Base-by-base conservation (phyloP, 1,140 invertebrate genomes). In the Penaeus vannamei region DNA sequence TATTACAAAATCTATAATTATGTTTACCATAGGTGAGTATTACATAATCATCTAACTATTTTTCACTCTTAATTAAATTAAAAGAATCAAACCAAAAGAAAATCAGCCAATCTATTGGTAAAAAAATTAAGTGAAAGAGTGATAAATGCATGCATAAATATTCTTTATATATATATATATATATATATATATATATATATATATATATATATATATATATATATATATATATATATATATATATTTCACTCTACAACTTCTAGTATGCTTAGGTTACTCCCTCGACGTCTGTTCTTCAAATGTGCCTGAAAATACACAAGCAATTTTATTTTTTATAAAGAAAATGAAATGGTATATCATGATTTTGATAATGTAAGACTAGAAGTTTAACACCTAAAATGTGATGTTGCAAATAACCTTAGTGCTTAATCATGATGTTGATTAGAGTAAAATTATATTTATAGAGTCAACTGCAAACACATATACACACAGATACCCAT, bases 211-310 rank as follows among this genome's bases (percentile, higher is more conserved):
- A 26, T 83, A 83, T 61, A 83, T 62, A 26, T 83, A 61, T 83
- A 83, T 83, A 83, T 83, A 61, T 83, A 83, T 62, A 81, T 81
- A 53, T 81, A 46, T 81, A 53, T 23, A 46, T 81, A 1, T 53
- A n/a, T 81, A 0, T 81, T 10, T 81, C 62, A 62, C 17, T 42
- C 46, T 7, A 42, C 29, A 84, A 66, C 42, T 62, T 87, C 86
- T 62, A 87, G 36, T 46, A 87, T 87, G 86, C 90, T 90, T 60
- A 90, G 0, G 32, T 83, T 69, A 22, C 64, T 84, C 8, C 90
- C 90, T 23, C 86, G 86, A 17, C 90, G 79, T 19, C 90, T 61
- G 62, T 91, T 91, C 61, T 86, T 87, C 61, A 91, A 87, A 69
- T 91, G 90, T 62, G 90, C 90, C 90, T 91, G 90, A 60, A 66